phyloP scores from a whole-genome alignment of 2,888 invertebrate genomes.

The Ecdyonurus torrentis region DNA sequence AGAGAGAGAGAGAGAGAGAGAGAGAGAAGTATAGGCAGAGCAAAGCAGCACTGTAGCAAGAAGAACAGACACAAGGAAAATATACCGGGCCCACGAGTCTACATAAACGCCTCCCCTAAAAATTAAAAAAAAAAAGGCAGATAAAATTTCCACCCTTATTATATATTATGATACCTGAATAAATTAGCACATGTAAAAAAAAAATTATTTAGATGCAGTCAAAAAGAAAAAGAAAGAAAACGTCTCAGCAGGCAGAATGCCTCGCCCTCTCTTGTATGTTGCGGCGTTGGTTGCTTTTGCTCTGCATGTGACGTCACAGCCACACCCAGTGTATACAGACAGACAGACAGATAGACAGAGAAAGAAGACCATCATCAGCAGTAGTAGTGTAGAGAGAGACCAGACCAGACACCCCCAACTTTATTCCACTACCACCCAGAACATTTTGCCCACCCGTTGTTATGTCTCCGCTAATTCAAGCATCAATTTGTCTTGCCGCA shows the following conservation, averaged over 20 bases:
- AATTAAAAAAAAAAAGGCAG: not conserved
- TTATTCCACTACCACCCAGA: not conserved
- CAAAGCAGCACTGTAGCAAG: not conserved
- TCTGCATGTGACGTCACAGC: not conserved
- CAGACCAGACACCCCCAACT: not conserved
- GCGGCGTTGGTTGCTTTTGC: not conserved
- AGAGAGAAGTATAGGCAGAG: too few relatives aligned
- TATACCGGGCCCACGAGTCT: not conserved
- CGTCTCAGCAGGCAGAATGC: too few relatives aligned
- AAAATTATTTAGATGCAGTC: too few relatives aligned
- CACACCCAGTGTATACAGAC: slow-evolving; percentile 2
- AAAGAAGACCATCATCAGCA: too few relatives aligned
- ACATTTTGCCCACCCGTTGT: not conserved
- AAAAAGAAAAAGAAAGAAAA: too few relatives aligned
- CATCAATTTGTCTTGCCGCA: not conserved
- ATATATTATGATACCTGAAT: not conserved
- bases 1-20: too few relatives aligned
- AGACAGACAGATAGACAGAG: too few relatives aligned
- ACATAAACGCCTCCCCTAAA: too few relatives aligned
- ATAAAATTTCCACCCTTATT: not conserved
- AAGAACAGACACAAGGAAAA: not conserved
- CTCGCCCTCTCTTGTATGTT: not conserved
- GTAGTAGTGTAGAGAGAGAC: too few relatives aligned
- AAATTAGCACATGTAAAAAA: too few relatives aligned
- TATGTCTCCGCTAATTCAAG: not conserved